phyloP scores from a whole-genome alignment of 2,113 vertebrate species.

The Gallinago media region DNA sequence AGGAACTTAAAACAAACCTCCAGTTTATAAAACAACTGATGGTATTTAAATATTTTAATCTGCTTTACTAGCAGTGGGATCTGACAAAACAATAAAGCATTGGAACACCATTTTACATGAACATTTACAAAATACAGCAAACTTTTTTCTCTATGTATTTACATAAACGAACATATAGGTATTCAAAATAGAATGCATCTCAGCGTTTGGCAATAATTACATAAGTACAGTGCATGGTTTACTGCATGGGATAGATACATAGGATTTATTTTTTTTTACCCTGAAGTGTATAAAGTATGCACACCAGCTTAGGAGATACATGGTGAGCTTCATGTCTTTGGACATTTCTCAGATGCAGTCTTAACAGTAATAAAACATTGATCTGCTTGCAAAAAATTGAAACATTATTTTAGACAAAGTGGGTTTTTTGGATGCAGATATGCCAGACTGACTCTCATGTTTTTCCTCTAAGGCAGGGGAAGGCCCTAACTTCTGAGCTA shows the following conservation, averaged over 20 bases:
- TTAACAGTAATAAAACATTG: constrained; percentile 12
- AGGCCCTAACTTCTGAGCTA: not conserved
- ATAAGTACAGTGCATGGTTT: constrained; percentile 56
- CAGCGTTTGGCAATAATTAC: constrained; percentile 47
- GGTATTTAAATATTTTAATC: constrained; percentile 63
- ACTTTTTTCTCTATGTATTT: constrained; percentile 62
- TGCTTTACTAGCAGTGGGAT: constrained; percentile 58
- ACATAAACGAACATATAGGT: constrained; percentile 53
- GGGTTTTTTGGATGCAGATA: not conserved
- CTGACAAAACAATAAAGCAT: constrained; percentile 59
- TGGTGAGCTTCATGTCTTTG: constrained; percentile 64
- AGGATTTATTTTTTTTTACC: constrained; percentile 27
- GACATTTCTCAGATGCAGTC: constrained; percentile 37
- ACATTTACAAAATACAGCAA: constrained; percentile 64
- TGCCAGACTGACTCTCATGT: not conserved
- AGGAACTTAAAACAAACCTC: constrained; percentile 40
- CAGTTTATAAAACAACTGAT: constrained; percentile 67
- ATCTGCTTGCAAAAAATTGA: not conserved
- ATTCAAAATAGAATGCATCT: constrained; percentile 75
- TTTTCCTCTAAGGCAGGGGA: not conserved
- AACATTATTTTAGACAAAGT: not conserved
- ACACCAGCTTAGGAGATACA: constrained; percentile 57
- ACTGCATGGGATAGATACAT: constrained; percentile 30
- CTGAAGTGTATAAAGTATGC: constrained; percentile 53
- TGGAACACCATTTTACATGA: constrained; percentile 69